Conservation (phyloP, 2,888 invertebrate species). For the Agrochola litura region DNA sequence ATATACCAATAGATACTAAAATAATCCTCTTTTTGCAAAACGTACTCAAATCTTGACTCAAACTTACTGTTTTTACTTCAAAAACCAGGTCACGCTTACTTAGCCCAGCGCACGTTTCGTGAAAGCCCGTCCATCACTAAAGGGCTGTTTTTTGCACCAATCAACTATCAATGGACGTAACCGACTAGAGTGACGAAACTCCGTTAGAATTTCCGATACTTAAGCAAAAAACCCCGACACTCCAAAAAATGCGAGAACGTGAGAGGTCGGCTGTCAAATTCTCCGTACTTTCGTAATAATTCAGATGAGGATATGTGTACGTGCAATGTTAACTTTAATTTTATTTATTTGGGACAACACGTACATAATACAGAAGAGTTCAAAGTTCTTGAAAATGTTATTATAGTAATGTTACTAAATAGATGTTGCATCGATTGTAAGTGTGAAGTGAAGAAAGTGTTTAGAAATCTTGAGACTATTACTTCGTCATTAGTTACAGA, state of each 20-base stretch:
- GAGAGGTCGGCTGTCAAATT: constrained; percentile 47
- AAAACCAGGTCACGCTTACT: constrained; percentile 5
- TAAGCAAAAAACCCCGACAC: constrained; percentile 35
- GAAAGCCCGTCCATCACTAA: constrained; percentile 32
- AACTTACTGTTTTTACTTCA: neutral
- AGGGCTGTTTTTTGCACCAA: constrained; percentile 49
- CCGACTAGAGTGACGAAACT: constrained; percentile 35
- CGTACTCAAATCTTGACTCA: neutral
- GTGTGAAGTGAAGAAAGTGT: constrained; percentile 41
- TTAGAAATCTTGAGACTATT: constrained; percentile 39
- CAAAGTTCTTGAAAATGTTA: constrained; percentile 34
- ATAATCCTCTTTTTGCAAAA: neutral
- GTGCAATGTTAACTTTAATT: constrained; percentile 32
- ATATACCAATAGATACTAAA: neutral
- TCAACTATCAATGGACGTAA: constrained; percentile 42
- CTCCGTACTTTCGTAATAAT: constrained; percentile 36
- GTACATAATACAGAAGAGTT: constrained; percentile 29
- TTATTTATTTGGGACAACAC: constrained; percentile 39
- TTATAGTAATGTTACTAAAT: constrained; percentile 12
- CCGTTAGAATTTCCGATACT: constrained; percentile 25
- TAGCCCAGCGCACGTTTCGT: constrained; percentile 24
- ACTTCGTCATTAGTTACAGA: constrained; percentile 30
- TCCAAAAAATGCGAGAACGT: constrained; percentile 40
- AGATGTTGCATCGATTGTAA: constrained; percentile 17
- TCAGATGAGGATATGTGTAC: constrained; percentile 25